Evolutionary conservation across 2,113 vertebrate species (phyloP), one percentile per base, ranked within the genome.

Genomic region (Carassius carassius): DNA sequence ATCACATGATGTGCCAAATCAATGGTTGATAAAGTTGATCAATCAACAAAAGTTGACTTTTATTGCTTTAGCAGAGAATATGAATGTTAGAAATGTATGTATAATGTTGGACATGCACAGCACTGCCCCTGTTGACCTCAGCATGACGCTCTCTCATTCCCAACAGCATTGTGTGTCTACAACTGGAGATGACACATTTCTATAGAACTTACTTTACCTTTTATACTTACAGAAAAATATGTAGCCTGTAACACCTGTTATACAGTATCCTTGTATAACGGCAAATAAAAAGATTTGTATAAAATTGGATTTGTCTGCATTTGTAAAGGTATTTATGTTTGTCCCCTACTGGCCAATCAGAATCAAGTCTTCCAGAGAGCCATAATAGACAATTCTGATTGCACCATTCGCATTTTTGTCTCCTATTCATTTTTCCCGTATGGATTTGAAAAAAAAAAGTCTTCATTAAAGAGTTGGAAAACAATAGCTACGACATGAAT

Each of bases 111-210:
- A 77, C 65, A 63, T 47, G 29, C 81, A 72, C 49, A 86, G 79
- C 87, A 88, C 87, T 88, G 87, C 84, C 84, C 69, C 81, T 49
- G 69, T 35, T 19, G 82, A 81, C 81, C 73, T 84, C 83, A 84
- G 60, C 87, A 84, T 65, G 83, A 75, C 82, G 84, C 85, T 84
- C 44, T 74, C 60, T 72, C 60, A 81, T 75, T 81, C 83, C 75
- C 74, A 69, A 67, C 21, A 82, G 60, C 73, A 47, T 56, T 67
- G 65, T 78, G 51, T 54, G 58, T 83, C 67, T 35, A 75, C 73
- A 25, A 63, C 32, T 65, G 17, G 29, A 25, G 79, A 72, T 41
- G 56, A 74, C 60, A 58, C 23, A 47, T 74, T 81, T 86, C 16
- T 81, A 85, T 72, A 63, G 51, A 73, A 77, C 19, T 76, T 19